A percentile compares a stretch with the other conserved stretches of the same genome.
These are phyloP conservation scores for Alca torda DNA, from an alignment of 2,797 vertebrate genomes.

Conservation along the genomic window DNA sequence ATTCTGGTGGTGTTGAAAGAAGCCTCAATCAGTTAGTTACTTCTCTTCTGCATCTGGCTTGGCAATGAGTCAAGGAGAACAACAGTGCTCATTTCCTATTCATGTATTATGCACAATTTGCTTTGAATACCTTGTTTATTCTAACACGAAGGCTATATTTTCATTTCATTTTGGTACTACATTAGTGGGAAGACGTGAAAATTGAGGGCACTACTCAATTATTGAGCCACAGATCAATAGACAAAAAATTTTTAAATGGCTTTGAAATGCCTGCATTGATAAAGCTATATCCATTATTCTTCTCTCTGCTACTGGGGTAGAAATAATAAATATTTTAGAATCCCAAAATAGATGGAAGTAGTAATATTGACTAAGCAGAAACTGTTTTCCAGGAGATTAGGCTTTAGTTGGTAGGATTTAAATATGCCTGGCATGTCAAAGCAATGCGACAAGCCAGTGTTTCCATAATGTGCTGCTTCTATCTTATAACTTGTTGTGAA, in stretches of 20 bases:
- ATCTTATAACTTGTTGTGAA: slow-evolving; percentile 41
- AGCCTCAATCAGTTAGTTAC: neutral
- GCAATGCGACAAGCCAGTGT: slow-evolving; percentile 16
- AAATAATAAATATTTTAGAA: slow-evolving; percentile 41
- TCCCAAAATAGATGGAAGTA: slow-evolving; percentile 10
- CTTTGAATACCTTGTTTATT: slow-evolving; percentile 41
- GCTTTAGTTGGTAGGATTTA: slow-evolving; percentile 18
- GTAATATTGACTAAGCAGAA: slow-evolving; percentile 42
- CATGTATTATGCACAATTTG: neutral
- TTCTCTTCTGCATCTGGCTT: slow-evolving; percentile 40
- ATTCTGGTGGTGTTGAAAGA: neutral
- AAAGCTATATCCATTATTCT: slow-evolving; percentile 8
- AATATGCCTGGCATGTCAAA: slow-evolving; percentile 42
- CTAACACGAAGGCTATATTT: neutral
- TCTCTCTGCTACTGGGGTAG: neutral
- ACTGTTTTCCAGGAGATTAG: slow-evolving; percentile 12
- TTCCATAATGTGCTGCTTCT: slow-evolving; percentile 1
- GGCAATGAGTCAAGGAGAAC: slow-evolving; percentile 6
- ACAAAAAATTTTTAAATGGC: slow-evolving; percentile 2
- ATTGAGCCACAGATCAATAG: neutral
- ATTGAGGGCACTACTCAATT: neutral
- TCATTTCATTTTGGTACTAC: neutral
- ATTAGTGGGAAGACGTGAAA: neutral
- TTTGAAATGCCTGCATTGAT: slow-evolving; percentile 16
- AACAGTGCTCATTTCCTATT: neutral